phyloP scores from a whole-genome alignment of 2,888 invertebrate species.

The Papilio demoleus region DNA sequence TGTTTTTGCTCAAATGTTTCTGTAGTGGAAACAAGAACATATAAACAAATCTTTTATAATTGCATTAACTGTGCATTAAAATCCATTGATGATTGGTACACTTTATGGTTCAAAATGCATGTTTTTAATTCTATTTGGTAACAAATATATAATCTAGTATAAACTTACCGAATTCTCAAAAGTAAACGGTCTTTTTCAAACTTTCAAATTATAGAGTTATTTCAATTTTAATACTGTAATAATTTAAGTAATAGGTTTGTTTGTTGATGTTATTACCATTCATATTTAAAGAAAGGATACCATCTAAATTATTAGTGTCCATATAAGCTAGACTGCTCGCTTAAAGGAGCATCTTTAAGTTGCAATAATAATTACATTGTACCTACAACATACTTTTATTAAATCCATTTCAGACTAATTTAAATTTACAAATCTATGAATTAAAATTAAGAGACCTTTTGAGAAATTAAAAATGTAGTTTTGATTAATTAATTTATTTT shows the following conservation, averaged over 20 bases:
- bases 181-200: no score
- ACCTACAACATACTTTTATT: not conserved
- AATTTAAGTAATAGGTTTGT: no score
- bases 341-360: not conserved
- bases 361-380: not conserved
- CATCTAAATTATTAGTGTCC: not conserved
- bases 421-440: not conserved
- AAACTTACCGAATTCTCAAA: not conserved
- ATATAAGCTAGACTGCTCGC: not conserved
- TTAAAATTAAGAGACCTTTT: no score
- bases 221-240: not conserved
- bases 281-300: not conserved
- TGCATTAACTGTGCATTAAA: not conserved
- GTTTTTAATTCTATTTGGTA: no score
- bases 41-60: not conserved
- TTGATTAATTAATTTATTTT: no score
- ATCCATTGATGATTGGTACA: not conserved
- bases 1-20: not conserved
- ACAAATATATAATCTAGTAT: not conserved
- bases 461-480: no score
- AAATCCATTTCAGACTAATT: not conserved
- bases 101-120: not conserved
- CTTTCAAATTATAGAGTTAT: not conserved
- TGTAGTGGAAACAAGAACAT: not conserved
- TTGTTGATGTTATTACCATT: not conserved